Conservation (phyloP, 2,888 invertebrate species). For the Pocota personata region DNA sequence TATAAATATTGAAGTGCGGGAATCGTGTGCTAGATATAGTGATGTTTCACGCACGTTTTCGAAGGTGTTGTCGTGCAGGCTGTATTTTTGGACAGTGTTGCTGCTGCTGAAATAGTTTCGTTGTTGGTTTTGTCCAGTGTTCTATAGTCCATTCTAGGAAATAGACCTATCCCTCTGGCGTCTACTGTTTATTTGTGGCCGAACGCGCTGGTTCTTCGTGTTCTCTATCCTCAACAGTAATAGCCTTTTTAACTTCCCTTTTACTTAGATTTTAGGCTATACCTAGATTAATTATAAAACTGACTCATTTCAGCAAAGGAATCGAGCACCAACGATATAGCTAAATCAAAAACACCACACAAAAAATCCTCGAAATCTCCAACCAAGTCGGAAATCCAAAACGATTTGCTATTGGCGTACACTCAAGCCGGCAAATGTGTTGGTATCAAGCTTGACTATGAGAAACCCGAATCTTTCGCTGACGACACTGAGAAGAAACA, state of each 20-base stretch:
- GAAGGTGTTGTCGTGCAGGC: no score
- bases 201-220: background rate
- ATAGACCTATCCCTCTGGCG: no score
- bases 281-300: background rate
- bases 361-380: constrained; percentile 33
- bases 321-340: constrained; percentile 1
- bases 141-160: no score
- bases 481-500: constrained; percentile 85
- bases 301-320: constrained; percentile 43
- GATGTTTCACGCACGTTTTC: no score
- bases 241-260: background rate
- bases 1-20: no score
- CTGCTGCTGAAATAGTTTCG: background rate
- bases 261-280: background rate
- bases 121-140: background rate
- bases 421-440: constrained; percentile 86
- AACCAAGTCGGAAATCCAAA: constrained; percentile 67
- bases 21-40: no score
- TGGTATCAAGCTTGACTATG: constrained; percentile 87
- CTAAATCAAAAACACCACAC: constrained; percentile 34
- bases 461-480: constrained; percentile 85
- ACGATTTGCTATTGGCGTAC: constrained; percentile 86
- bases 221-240: background rate
- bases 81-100: no score
- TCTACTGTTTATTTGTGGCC: no score